phyloP scores from a whole-genome alignment of 2,797 vertebrate species.

The Anas capensis region DNA sequence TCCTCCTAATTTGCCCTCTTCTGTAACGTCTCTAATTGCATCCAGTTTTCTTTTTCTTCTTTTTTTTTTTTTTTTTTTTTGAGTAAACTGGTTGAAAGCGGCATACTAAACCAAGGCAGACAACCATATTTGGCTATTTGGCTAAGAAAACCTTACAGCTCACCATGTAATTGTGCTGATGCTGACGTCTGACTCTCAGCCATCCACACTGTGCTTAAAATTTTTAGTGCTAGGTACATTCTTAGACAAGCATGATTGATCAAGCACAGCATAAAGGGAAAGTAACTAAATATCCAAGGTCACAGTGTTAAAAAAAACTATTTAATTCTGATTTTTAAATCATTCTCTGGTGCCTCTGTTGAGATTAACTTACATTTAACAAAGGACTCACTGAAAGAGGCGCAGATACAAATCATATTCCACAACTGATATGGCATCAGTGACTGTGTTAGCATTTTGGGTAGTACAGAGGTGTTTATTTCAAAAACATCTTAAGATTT shows the following conservation, averaged over 20 bases:
- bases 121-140: background rate
- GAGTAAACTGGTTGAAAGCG: background rate
- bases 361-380: background rate
- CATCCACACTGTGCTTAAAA: background rate
- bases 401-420: background rate
- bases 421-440: background rate
- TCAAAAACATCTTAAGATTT: background rate
- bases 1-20: background rate
- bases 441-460: background rate
- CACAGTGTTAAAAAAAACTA: background rate
- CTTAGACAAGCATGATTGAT: background rate
- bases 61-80: background rate
- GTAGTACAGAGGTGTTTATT: background rate
- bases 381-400: background rate
- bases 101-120: background rate
- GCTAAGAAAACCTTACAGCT: background rate
- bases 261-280: background rate
- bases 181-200: background rate
- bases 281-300: slow-evolving; percentile 5
- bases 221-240: background rate
- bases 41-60: too few relatives aligned
- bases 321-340: background rate
- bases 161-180: background rate
- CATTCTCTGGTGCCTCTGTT: background rate
- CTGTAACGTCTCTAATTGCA: background rate